phyloP scores from a whole-genome alignment of 2,113 vertebrate genomes.

The Rostratula benghalensis region DNA sequence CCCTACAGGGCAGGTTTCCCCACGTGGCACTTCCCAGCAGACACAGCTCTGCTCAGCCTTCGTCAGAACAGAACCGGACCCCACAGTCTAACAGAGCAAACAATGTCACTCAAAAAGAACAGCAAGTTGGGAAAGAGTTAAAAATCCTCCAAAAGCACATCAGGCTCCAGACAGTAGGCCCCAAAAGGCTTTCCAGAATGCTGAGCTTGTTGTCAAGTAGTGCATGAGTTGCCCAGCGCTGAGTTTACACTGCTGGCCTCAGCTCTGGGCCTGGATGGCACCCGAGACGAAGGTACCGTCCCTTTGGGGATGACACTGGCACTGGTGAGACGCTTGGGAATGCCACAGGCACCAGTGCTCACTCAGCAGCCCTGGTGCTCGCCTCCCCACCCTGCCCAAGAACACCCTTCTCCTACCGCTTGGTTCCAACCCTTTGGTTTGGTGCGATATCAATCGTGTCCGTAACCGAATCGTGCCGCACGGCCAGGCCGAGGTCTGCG shows the following conservation, averaged over 20 bases:
- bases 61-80: neutral
- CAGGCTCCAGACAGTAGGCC: neutral
- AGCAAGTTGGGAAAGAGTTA: neutral
- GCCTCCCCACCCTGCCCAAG: accelerated
- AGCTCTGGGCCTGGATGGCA: neutral
- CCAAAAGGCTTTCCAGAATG: neutral
- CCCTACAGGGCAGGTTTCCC: accelerated
- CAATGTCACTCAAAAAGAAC: neutral
- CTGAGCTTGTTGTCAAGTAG: neutral
- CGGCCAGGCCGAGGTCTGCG: constrained; percentile 95
- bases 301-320: neutral
- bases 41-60: neutral
- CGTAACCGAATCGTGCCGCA: constrained; percentile 92
- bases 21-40: neutral
- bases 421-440: constrained; percentile 96
- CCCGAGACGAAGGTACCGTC: neutral
- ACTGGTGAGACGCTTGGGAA: neutral
- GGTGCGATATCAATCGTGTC: constrained; percentile 98
- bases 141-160: neutral
- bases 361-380: neutral
- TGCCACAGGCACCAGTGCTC: neutral
- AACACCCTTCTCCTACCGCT: constrained; percentile 78
- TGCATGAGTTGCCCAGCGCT: neutral
- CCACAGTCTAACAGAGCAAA: accelerated
- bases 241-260: neutral